phyloP scores from a whole-genome alignment of 1,140 invertebrate genomes.

The Teleopsis dalmanni region DNA sequence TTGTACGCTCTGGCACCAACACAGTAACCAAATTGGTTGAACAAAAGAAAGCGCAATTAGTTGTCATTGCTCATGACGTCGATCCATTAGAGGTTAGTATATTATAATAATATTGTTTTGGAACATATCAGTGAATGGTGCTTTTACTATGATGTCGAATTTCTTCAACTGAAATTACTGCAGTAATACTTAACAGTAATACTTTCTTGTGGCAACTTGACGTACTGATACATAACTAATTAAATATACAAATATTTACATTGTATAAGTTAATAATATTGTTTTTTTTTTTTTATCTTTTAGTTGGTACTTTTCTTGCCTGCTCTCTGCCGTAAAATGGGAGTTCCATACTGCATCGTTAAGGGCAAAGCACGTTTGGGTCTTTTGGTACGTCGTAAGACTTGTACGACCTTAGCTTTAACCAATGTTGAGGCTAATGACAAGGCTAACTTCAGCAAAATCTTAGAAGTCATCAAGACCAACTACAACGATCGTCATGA shows the following conservation, averaged over 20 bases:
- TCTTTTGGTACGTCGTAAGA: slow-evolving; percentile 86
- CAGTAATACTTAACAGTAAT: background rate
- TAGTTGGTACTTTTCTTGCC: slow-evolving; percentile 95
- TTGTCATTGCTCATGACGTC: slow-evolving; percentile 97
- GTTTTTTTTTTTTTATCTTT: slow-evolving; percentile 51
- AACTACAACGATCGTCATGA: slow-evolving; percentile 98
- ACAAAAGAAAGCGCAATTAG: slow-evolving; percentile 96
- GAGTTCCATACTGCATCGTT: slow-evolving; percentile 97
- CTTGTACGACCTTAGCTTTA: slow-evolving; percentile 77
- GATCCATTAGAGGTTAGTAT: slow-evolving; percentile 91
- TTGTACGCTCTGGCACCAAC: slow-evolving; percentile 84
- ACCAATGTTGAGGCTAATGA: slow-evolving; percentile 81
- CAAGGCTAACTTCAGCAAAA: slow-evolving; percentile 74
- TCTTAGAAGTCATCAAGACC: slow-evolving; percentile 91
- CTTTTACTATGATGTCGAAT: slow-evolving; percentile 50
- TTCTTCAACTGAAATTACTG: slow-evolving; percentile 54
- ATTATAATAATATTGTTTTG: slow-evolving; percentile 4
- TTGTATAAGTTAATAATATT: background rate
- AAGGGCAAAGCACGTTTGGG: slow-evolving; percentile 95
- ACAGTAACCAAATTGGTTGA: slow-evolving; percentile 92
- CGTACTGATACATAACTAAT: slow-evolving; percentile 23
- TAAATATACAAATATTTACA: background rate
- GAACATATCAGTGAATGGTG: slow-evolving; percentile 24
- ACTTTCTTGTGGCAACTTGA: slow-evolving; percentile 34
- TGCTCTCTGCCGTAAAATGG: slow-evolving; percentile 97